These are phyloP conservation scores for Pollenia griseotomentosa DNA, from an alignment of 2,888 invertebrate genomes.

Conservation along the genomic window DNA sequence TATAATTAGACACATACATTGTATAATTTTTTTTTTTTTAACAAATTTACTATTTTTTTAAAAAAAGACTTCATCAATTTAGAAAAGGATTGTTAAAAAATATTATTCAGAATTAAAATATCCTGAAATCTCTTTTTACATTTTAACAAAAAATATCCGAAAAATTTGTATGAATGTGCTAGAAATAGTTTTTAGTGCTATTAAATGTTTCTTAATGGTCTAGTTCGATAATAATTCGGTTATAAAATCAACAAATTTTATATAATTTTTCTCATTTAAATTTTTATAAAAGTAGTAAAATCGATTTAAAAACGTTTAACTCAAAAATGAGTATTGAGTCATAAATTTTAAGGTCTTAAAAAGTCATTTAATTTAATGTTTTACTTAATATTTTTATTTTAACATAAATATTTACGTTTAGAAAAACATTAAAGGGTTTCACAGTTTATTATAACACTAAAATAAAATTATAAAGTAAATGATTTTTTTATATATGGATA, in stretches of 20 bases:
- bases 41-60: no score
- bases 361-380: constrained; percentile 61
- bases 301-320: background rate
- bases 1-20: no score
- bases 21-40: no score
- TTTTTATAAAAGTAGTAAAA: constrained; percentile 15
- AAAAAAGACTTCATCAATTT: no score
- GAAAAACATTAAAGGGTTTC: constrained; percentile 3
- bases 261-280: background rate
- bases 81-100: no score
- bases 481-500: background rate
- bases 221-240: no score
- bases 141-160: background rate
- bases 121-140: no score
- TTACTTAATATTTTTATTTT: constrained; percentile 28
- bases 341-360: constrained; percentile 69
- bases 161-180: no score
- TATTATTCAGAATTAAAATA: no score
- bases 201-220: no score
- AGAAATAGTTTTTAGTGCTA: no score
- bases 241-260: no score
- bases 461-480: background rate
- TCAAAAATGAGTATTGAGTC: constrained; percentile 60
- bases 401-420: constrained; percentile 8
- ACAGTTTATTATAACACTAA: constrained; percentile 15